Conservation (phyloP, 1,140 invertebrate species). For the Bombus confusus region DNA sequence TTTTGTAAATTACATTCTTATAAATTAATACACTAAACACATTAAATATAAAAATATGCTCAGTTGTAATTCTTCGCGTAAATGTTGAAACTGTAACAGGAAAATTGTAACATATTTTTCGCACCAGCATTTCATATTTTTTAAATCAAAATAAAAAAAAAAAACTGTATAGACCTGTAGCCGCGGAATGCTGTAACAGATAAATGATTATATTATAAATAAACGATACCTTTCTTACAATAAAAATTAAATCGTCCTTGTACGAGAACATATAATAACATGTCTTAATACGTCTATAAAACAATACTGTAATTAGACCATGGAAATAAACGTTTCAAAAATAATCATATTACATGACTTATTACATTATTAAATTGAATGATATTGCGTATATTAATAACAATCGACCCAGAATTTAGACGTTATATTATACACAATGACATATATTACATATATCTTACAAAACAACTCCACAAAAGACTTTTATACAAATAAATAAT, state of each 20-base stretch:
- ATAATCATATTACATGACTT: neutral
- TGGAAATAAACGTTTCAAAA: constrained; percentile 15
- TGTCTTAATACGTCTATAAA: neutral
- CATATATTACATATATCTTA: constrained; percentile 20
- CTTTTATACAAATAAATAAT: constrained; percentile 23
- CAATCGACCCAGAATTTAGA: neutral
- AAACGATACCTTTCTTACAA: neutral
- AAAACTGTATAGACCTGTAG: neutral
- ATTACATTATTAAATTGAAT: neutral
- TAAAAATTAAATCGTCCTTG: neutral
- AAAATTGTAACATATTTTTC: constrained; percentile 31
- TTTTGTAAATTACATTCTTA: constrained; percentile 91
- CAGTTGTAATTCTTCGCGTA: neutral
- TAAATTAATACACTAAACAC: constrained; percentile 5
- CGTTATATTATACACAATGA: neutral
- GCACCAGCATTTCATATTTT: constrained; percentile 21
- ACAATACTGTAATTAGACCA: neutral
- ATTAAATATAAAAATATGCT: constrained; percentile 14
- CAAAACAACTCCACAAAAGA: constrained; percentile 11
- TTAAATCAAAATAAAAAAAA: neutral
- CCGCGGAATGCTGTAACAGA: neutral
- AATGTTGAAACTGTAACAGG: neutral
- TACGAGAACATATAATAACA: neutral
- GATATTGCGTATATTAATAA: neutral
- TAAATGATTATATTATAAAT: neutral